Percentiles rank a stretch among this genome's conserved stretches.
These are phyloP conservation scores for Gallirallus australis DNA, from an alignment of 2,797 vertebrate genomes.

Conservation along the genomic window DNA sequence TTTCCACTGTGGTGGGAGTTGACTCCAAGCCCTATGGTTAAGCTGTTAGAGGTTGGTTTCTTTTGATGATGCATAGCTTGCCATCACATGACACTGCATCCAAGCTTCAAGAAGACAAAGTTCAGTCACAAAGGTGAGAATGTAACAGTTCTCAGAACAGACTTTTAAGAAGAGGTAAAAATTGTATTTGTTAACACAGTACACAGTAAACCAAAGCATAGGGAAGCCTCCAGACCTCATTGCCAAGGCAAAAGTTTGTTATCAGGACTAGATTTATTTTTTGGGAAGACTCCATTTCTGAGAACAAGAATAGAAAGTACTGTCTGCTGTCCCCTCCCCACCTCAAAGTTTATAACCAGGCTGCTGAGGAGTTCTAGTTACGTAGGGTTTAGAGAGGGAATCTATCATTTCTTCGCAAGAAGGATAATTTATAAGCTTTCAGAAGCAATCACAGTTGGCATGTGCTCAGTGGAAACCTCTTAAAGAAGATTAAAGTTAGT, in stretches of 20 bases:
- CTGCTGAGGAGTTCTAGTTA: not conserved
- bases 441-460: not conserved
- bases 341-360: not conserved
- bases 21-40: not conserved
- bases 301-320: not conserved
- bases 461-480: not conserved
- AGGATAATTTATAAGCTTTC: not conserved
- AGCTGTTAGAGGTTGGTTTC: not conserved
- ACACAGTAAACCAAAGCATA: conserved; percentile 49
- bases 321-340: rapidly evolving
- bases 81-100: conserved; percentile 17
- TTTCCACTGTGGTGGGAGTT: not conserved
- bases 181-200: conserved; percentile 22
- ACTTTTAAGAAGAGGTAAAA: conserved; percentile 30
- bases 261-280: not conserved
- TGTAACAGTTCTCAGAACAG: not conserved
- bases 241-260: conserved; percentile 3
- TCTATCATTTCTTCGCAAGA: not conserved
- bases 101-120: not conserved
- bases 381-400: not conserved
- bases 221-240: conserved; percentile 5
- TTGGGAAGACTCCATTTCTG: not conserved
- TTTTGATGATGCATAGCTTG: conserved; percentile 22
- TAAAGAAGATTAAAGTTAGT: not conserved
- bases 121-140: conserved; percentile 21